Conservation (phyloP, 2,888 invertebrate species). For the Pseudolycoriella hygida region DNA sequence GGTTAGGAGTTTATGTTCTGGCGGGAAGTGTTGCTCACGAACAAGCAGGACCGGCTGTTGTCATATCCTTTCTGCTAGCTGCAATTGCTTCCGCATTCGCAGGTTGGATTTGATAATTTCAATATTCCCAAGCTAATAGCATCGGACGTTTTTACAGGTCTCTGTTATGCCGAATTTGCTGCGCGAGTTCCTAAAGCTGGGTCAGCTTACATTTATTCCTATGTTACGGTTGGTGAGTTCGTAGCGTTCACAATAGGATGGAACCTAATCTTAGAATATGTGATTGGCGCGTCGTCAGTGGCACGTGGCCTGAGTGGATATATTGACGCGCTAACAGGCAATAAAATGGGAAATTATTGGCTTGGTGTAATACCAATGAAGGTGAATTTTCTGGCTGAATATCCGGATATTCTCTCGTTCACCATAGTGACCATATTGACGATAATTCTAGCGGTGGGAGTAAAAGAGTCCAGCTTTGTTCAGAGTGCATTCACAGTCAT, state of each 20-base stretch:
- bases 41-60: slow-evolving; percentile 80
- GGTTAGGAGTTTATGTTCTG: slow-evolving; percentile 86
- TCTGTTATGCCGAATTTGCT: slow-evolving; percentile 73
- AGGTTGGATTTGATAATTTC: slow-evolving; percentile 2
- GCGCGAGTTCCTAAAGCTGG: slow-evolving; percentile 65
- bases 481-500: slow-evolving; percentile 84
- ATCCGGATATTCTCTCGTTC: slow-evolving; percentile 55
- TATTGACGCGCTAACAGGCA: slow-evolving; percentile 43
- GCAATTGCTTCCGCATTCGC: slow-evolving; percentile 86
- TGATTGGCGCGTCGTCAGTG: slow-evolving; percentile 66
- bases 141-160: slow-evolving; percentile 22
- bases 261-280: slow-evolving; percentile 66
- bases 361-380: slow-evolving; percentile 38
- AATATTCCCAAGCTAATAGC: too few relatives aligned
- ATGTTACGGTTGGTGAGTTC: slow-evolving; percentile 63
- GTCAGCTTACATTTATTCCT: slow-evolving; percentile 73
- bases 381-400: slow-evolving; percentile 40
- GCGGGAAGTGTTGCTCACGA: slow-evolving; percentile 77
- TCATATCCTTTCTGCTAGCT: slow-evolving; percentile 78
- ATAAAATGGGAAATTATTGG: slow-evolving; percentile 37
- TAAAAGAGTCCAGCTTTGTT: slow-evolving; percentile 63
- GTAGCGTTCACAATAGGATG: slow-evolving; percentile 68
- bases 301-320: slow-evolving; percentile 57
- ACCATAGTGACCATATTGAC: slow-evolving; percentile 41
- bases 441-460: slow-evolving; percentile 50